Evolutionary conservation across 2,113 vertebrate species (phyloP).

Genomic region (Nothobranchius kuhntae): DNA sequence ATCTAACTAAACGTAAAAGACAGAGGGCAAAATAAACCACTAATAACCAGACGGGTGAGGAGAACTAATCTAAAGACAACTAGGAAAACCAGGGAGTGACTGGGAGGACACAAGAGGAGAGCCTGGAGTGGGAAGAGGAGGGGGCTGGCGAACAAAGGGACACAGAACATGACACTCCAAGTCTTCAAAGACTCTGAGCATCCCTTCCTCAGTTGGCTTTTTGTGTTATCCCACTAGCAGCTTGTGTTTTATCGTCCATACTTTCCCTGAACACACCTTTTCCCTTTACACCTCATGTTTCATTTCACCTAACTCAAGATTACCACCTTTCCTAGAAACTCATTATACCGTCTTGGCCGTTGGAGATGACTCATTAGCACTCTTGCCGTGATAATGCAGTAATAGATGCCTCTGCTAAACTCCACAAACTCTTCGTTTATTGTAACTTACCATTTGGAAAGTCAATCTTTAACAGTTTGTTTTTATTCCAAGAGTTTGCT

Average conservation of each 20-base stretch:
- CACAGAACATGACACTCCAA: no score
- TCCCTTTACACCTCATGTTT: slow-evolving; percentile 3
- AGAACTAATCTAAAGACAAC: no score
- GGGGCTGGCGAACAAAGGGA: no score
- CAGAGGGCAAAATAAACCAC: no score
- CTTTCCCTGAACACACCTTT: slow-evolving; percentile 7
- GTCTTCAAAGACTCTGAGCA: neutral
- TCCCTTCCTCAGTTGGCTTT: slow-evolving; percentile 6
- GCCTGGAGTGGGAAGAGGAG: no score
- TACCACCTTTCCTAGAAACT: slow-evolving; percentile 5
- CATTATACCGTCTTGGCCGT: slow-evolving; percentile 5
- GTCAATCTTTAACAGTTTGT: neutral
- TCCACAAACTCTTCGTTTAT: neutral
- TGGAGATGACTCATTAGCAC: slow-evolving; percentile 13
- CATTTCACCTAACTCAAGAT: slow-evolving; percentile 3
- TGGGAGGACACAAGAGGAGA: no score
- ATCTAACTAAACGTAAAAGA: no score
- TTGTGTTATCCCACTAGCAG: slow-evolving; percentile 2
- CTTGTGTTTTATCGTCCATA: slow-evolving; percentile 3
- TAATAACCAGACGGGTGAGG: no score
- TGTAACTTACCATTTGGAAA: neutral
- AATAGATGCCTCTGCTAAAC: neutral
- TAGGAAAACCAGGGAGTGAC: no score
- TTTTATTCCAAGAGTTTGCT: neutral
- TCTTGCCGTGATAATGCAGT: slow-evolving; percentile 4